Evolutionary conservation across 2,888 invertebrate genomes (phyloP), one percentile per base, ranked within the genome.

Genomic region (Aquatica leii): DNA sequence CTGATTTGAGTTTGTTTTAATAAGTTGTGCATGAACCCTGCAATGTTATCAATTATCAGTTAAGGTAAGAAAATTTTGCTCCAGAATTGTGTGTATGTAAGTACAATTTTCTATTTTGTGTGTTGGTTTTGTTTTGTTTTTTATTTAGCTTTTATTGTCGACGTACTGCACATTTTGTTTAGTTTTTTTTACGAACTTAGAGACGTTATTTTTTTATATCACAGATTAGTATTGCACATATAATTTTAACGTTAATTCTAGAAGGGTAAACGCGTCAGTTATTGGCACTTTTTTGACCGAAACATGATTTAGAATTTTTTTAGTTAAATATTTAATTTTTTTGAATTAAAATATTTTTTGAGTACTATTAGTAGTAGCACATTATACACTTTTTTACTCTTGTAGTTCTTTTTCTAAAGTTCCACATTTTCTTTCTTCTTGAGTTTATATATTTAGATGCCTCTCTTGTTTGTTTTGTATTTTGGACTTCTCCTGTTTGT

Each of bases 201-300:
- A 50, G 14, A 46, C 40, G 31, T 31, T 54, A 62, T 56, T 11
- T 51, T 48, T 51, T 61, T 57, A 71, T 75, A 75, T 76, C 76
- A 75, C 76, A 75, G 73, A 74, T 74, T 76, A 74, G 73, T 75
- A 76, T 76, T 77, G 77, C 77, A 77, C 77, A 75, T 62, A 54
- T 60, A 60, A 60, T 54, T 60, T 60, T 54, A 46, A 46, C 6
- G 6, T 24, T 4, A 4, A 24, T 24, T 24, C 24, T 11, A 12
- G 18, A 4, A 2, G 24, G 24, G 6, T 6, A 6, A 24, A 24
- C 6, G 4, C 6, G 2, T 4, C 24, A 24, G 6, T 4, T 24
- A 24, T 24, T 24, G 24, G 24, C 6, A 6, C 24, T 24, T 24
- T 24, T n/a, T n/a, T n/a, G n/a, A n/a, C n/a, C n/a, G n/a, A n/a